Base-by-base conservation (phyloP, 2,797 vertebrate genomes). In the Sebastes dallii region DNA sequence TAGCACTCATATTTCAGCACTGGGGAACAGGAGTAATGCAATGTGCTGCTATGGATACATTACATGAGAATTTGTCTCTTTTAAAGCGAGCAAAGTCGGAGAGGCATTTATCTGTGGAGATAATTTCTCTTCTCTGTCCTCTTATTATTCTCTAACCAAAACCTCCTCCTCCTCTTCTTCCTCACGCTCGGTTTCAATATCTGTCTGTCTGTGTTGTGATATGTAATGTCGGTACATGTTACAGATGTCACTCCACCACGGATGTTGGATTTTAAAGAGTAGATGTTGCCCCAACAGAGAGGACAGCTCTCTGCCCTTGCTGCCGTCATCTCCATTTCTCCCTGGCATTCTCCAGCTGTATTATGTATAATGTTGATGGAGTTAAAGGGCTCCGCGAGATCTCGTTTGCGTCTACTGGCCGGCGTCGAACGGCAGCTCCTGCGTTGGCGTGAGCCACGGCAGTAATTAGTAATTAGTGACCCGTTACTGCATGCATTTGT, bases 41-140 rank as follows among this genome's bases (percentile, higher is more conserved):
- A 82, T 87, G 88, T 90, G 87, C 92, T 69, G 91, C 94, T 90
- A 83, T 89, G 91, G 94, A 96, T 90, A 91, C 91, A 93, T 95
- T 95, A 95, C 90, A 94, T 91, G 91, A 84, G 90, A 91, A 96
- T 96, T 91, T 95, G 92, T 96, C 95, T 95, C 87, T 91, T 93
- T 94, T 94, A 94, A 92, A 94, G 87, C 86, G 90, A 91, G 84
- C 74, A 84, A 84, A 89, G 88, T 86, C 72, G 25, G 75, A 70
- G 86, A 94, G 85, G 70, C 90, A 89, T 95, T 94, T 91, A 90
- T 95, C 92, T 88, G 82, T 88, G 78, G 75, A 76, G 80, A 90
- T 87, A 80, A 91, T 94, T 89, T 82, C 85, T 94, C 86, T 91
- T 85, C 61, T 69, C 77, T 55, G 65, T 80, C 82, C 73, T 90